Base-by-base conservation (phyloP, 2,113 vertebrate genomes). In the Trogon surrucura region DNA sequence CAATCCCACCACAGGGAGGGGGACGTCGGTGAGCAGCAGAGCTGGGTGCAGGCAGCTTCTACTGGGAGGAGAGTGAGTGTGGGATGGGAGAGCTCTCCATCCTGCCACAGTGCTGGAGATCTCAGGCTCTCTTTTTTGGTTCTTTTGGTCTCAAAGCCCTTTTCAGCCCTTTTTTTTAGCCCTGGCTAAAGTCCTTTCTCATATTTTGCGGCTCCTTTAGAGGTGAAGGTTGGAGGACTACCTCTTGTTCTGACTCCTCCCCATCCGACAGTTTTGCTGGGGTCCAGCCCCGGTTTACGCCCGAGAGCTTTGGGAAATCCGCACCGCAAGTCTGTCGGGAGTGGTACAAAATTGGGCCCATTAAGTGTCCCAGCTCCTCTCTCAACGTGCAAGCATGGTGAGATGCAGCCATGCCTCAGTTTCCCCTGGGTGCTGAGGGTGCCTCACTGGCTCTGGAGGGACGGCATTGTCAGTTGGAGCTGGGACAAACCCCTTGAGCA, bases 331-430 rank as follows among this genome's bases (percentile, higher is more conserved):
- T 72, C 53, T 80, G 10, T 73, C 2, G 1, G 15, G 29, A 83
- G 44, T 6, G 7, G 32, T 27, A 73, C 25, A 10, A 57, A n/a
- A 53, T 2, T 10, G 5, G 11, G 27, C 19, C 29, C 7, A 1
- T 72, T 80, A 83, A 12, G 11, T 78, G 23, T 80, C 50, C 11
- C 5, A 50, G 10, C 26, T 81, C 18, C 47, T 85, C 58, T 5
- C 6, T 89, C 1, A 1, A 6, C 6, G 54, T 0, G 0, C 44
- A 60, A 61, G 15, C 3, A 2, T 71, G 34, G 44, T 0, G 1
- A n/a, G 41, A 77, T 0, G 0, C 51, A 38, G 51, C 36, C 5
- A 2, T 88, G 27, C 67, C 44, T 85, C 61, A 64, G 41, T 87
- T 91, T 84, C n/a, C 30, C 23, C 16, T 48, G 38, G 15, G 60